These are phyloP conservation scores for Streptopelia turtur DNA, from an alignment of 2,797 vertebrate species.

Conservation along the genomic window DNA sequence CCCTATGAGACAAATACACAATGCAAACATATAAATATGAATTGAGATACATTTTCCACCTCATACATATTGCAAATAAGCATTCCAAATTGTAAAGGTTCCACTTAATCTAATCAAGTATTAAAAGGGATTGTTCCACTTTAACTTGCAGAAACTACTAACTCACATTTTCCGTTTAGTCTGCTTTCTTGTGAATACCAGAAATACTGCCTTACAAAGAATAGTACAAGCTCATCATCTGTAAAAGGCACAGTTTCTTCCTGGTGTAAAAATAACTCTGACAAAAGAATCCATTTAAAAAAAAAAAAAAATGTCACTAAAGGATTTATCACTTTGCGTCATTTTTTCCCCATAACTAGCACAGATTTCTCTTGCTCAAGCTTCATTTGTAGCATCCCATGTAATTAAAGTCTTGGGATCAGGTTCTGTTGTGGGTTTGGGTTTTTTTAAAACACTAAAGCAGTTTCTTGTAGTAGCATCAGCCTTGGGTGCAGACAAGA, in stretches of 20 bases:
- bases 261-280: constrained; percentile 65
- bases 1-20: background rate
- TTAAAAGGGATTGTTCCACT: constrained; percentile 41
- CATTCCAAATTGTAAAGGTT: background rate
- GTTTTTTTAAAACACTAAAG: constrained; percentile 17
- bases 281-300: constrained; percentile 48
- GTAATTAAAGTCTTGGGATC: constrained; percentile 54
- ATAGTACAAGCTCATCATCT: constrained; percentile 19
- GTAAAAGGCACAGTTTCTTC: constrained; percentile 57
- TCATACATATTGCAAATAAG: constrained; percentile 5
- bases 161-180: constrained; percentile 26
- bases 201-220: constrained; percentile 11
- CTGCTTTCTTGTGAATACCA: constrained; percentile 13
- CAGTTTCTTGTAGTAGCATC: background rate
- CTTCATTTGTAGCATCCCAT: background rate
- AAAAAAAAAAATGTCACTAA: background rate
- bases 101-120: constrained; percentile 53
- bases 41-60: background rate
- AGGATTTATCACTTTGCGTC: background rate
- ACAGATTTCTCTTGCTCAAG: background rate
- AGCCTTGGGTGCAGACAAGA: constrained; percentile 30
- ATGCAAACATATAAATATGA: background rate
- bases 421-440: background rate
- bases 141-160: constrained; percentile 38
- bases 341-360: background rate